Evolutionary conservation across 1,140 invertebrate species (phyloP).

Genomic region (Eueides isabella): DNA sequence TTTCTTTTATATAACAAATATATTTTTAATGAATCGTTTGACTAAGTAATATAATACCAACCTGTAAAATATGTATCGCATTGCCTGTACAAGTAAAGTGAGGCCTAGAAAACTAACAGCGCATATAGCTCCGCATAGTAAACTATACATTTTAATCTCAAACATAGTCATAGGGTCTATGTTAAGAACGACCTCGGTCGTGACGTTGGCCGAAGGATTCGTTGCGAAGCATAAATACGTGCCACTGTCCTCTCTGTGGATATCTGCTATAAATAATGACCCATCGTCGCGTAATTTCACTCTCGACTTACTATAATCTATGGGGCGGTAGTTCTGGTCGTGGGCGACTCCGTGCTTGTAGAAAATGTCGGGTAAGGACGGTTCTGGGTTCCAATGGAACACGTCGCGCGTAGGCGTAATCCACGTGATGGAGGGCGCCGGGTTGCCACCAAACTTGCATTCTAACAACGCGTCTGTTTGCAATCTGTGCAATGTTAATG

Average conservation of each 20-base stretch:
- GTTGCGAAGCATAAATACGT: conserved; percentile 93
- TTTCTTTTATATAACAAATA: not conserved
- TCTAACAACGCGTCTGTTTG: conserved; percentile 87
- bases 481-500: conserved; percentile 84
- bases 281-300: conserved; percentile 83
- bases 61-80: conserved; percentile 88
- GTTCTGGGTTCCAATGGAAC: conserved; percentile 89
- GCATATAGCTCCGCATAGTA: conserved; percentile 90
- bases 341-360: conserved; percentile 85
- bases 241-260: conserved; percentile 91
- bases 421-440: conserved; percentile 92
- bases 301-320: conserved; percentile 79
- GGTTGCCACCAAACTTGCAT: conserved; percentile 90
- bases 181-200: conserved; percentile 87
- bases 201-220: conserved; percentile 91
- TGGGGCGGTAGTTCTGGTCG: conserved; percentile 75
- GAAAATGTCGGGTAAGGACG: conserved; percentile 84
- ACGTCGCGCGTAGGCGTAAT: conserved; percentile 88
- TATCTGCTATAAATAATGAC: conserved; percentile 81
- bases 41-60: conserved; percentile 56
- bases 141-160: conserved; percentile 91
- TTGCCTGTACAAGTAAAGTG: conserved; percentile 89
- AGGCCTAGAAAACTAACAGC: conserved; percentile 90
- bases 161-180: conserved; percentile 92
- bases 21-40: not conserved